These are phyloP conservation scores for Sminthurinus aureus DNA, from an alignment of 2,888 invertebrate species.

Conservation along the genomic window DNA sequence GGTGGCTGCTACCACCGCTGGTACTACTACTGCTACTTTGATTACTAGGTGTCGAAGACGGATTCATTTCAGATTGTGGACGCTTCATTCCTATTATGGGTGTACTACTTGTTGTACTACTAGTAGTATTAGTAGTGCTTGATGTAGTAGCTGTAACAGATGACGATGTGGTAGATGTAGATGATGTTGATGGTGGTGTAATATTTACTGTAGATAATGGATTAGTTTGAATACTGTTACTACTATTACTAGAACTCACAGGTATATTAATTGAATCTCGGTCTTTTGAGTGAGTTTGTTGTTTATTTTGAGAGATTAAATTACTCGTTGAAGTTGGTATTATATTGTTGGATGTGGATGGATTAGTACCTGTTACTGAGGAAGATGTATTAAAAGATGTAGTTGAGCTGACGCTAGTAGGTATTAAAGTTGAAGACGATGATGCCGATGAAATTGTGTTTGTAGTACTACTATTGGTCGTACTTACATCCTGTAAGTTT, in stretches of 20 bases:
- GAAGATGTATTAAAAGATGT: constrained; percentile 6
- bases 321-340: not conserved
- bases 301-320: not conserved
- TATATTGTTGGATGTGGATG: not conserved
- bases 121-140: not conserved
- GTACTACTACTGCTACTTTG: constrained; percentile 6
- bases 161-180: constrained; percentile 2
- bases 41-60: not conserved
- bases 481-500: not conserved
- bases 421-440: not conserved
- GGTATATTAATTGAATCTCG: not conserved
- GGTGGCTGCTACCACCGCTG: not conserved
- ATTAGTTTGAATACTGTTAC: too few species aligned
- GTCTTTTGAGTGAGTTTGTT: not conserved
- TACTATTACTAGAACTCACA: constrained; percentile 1
- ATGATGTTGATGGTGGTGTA: not conserved
- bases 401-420: not conserved
- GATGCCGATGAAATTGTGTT: constrained; percentile 4
- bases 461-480: not conserved
- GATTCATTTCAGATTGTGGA: constrained; percentile 48
- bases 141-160: not conserved
- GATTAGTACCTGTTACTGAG: constrained; percentile 2
- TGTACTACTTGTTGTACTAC: not conserved
- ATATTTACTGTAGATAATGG: constrained; percentile 20
- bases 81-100: constrained; percentile 42